Base-by-base conservation (phyloP, 2,888 invertebrate species). In the Hirtodrosophila confusa region DNA sequence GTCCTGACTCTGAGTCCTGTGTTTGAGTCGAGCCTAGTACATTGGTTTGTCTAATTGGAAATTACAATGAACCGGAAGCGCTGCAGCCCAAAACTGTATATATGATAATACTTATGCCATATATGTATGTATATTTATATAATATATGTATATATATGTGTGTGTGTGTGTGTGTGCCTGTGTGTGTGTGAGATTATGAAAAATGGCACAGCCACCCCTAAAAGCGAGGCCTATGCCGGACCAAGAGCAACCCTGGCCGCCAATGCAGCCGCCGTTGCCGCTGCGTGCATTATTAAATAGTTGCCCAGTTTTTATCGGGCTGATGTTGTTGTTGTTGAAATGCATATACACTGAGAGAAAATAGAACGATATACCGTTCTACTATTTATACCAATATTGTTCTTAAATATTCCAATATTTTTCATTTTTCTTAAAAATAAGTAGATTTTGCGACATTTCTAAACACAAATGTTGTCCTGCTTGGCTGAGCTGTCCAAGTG, bases 161-260 rank as follows among this genome's bases (percentile, higher is more conserved):
- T 61, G 53, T 33, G 39, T 23, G 37, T 43, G 8, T 57, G 29
- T 57, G 44, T 44, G 44, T 49, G 45, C 57, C 49, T 29, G 39
- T 24, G 39, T 43, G 9, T 57, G 31, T 51, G 41, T 44, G 71
- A 58, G 71, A 68, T 78, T 75, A 69, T 80, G 71, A 74, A 62
- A 82, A 86, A 80, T 74, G 63, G 69, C 70, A 75, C 58, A 75
- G 73, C 48, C 80, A 80, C 73, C 80, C 80, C 80, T 80, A 67
- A 78, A 69, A 43, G 31, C 37, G 9, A 50, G 54, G 60, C 35
- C 48, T 39, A 47, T 10, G 31, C 40, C 40, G 33, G 50, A 55
- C 35, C 9, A 27, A 39, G 23, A 69, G 47, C 64, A 57, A 66
- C 69, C 57, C 65, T 43, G 45, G 43, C 37, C 49, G 51, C 39